Evolutionary conservation across 1,140 invertebrate genomes (phyloP).

Genomic region (Anastrepha obliqua): DNA sequence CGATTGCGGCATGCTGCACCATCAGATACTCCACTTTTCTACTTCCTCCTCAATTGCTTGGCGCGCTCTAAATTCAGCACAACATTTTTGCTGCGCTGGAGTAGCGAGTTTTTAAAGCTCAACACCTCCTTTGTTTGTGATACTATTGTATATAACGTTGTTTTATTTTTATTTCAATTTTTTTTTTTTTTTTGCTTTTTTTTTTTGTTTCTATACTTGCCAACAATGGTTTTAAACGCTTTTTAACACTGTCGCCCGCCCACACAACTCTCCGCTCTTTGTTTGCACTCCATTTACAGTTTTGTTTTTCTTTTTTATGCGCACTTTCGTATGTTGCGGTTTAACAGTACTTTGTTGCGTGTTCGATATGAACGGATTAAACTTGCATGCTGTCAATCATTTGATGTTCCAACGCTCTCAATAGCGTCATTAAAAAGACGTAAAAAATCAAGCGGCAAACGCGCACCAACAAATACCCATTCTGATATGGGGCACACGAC

Average conservation of each 20-base stretch:
- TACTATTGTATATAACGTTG: background rate
- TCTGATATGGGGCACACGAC: background rate
- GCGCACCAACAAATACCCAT: background rate
- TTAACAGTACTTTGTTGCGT: slow-evolving; percentile 21
- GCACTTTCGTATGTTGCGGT: background rate
- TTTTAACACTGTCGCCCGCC: slow-evolving; percentile 4
- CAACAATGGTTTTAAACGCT: slow-evolving; percentile 45
- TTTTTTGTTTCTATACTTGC: background rate
- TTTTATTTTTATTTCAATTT: background rate
- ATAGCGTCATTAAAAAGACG: background rate
- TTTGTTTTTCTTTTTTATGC: slow-evolving; percentile 19
- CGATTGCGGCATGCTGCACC: slow-evolving; percentile 2
- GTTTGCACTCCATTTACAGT: background rate
- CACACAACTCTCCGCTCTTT: background rate
- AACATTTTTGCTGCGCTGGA: background rate
- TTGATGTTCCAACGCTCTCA: background rate
- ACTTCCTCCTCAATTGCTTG: background rate
- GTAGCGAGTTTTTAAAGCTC: background rate
- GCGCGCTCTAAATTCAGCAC: background rate
- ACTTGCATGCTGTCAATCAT: slow-evolving; percentile 49
- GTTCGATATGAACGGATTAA: slow-evolving; percentile 8
- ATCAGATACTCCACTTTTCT: background rate
- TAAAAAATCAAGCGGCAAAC: background rate
- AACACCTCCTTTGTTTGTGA: slow-evolving; percentile 41
- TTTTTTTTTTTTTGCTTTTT: too few species aligned